These are phyloP conservation scores for Galeopterus variegatus DNA, from an alignment of 2,113 vertebrate species.

Conservation along the genomic window DNA sequence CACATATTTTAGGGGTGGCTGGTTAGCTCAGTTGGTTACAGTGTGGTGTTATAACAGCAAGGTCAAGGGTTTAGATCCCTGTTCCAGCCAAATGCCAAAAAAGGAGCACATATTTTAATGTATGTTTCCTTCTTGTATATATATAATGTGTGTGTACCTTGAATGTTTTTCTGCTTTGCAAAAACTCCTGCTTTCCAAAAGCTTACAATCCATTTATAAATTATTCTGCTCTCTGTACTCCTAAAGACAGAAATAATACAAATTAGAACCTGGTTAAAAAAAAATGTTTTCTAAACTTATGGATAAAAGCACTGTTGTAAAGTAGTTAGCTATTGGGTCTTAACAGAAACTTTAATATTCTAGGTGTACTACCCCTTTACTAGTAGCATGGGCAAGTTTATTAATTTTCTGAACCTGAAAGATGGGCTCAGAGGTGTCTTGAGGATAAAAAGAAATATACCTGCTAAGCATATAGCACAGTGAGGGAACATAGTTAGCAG, in stretches of 20 bases:
- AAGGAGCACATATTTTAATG: background rate
- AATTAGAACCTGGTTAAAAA: background rate
- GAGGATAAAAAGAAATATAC: background rate
- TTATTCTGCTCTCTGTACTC: background rate
- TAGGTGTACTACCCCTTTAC: background rate
- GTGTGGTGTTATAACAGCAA: too few relatives aligned
- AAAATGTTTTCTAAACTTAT: background rate
- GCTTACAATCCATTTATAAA: background rate
- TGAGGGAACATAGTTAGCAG: background rate
- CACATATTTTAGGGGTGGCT: background rate
- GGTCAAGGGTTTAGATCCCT: too few relatives aligned
- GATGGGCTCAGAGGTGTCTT: background rate
- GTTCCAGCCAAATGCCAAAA: too few relatives aligned
- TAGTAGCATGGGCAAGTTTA: background rate
- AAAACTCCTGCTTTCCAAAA: background rate
- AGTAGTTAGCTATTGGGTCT: background rate
- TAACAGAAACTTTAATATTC: background rate
- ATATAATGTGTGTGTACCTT: background rate
- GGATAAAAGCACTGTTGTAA: background rate
- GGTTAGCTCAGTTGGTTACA: too few relatives aligned
- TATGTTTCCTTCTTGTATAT: background rate
- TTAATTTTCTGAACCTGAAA: background rate
- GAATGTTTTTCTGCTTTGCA: background rate
- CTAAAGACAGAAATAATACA: background rate
- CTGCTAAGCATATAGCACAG: background rate